Evolutionary conservation across 2,888 invertebrate species (phyloP).

Genomic region (Ophraella communa): DNA sequence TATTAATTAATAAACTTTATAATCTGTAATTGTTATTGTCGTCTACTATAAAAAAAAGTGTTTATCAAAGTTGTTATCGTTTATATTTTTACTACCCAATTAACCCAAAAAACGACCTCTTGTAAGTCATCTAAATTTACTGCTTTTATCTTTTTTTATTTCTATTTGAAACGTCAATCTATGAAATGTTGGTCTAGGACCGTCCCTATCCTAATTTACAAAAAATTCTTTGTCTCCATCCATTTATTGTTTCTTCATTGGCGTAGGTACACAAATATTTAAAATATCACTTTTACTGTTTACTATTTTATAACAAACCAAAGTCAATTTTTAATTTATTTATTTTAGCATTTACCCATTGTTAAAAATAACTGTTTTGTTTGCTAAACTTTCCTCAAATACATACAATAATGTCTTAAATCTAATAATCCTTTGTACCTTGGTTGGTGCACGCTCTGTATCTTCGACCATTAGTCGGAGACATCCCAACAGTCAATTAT

Average conservation of each 20-base stretch:
- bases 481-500: slow-evolving; percentile 45
- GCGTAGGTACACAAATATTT: background rate
- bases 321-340: too few relatives aligned
- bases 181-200: slow-evolving; percentile 7
- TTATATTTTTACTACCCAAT: slow-evolving; percentile 9
- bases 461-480: slow-evolving; percentile 28
- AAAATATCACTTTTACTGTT: too few relatives aligned
- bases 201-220: background rate
- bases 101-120: background rate
- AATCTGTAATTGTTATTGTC: too few relatives aligned
- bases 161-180: slow-evolving; percentile 4
- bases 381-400: too few relatives aligned
- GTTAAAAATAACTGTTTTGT: too few relatives aligned
- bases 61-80: too few relatives aligned
- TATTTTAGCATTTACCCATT: too few relatives aligned
- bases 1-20: too few relatives aligned
- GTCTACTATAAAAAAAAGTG: too few relatives aligned
- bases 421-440: background rate
- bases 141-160: slow-evolving; percentile 7
- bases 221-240: background rate
- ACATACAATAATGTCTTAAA: background rate
- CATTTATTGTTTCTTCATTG: background rate
- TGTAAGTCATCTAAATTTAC: background rate
- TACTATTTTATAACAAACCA: too few relatives aligned
- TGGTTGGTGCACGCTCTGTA: background rate